phyloP scores from a whole-genome alignment of 2,797 vertebrate species.

The Catostomus latipinnis region DNA sequence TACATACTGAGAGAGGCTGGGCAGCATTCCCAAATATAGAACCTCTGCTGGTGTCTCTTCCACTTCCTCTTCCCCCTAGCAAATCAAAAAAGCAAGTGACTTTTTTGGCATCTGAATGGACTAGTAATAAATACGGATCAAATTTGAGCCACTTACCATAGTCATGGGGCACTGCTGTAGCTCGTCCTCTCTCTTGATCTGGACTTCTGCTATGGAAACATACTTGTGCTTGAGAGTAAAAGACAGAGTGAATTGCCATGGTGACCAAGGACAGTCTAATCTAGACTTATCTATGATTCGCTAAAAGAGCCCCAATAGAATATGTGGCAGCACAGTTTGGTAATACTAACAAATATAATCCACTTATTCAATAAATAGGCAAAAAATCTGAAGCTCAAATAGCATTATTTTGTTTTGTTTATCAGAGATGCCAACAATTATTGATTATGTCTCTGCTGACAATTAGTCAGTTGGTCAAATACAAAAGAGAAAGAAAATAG shows the following conservation, averaged over 20 bases:
- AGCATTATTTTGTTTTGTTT: no score
- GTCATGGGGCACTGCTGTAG: slow-evolving; percentile 94
- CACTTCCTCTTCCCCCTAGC: slow-evolving; percentile 92
- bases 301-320: slow-evolving; percentile 9
- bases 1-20: slow-evolving; percentile 95
- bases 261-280: slow-evolving; percentile 14
- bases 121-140: neutral
- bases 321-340: neutral
- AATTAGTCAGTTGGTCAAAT: no score
- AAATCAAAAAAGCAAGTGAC: slow-evolving; percentile 45
- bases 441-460: no score
- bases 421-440: no score
- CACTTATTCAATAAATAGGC: no score
- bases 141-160: slow-evolving; percentile 78
- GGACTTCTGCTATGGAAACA: slow-evolving; percentile 90
- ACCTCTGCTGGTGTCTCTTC: slow-evolving; percentile 90
- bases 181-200: slow-evolving; percentile 92
- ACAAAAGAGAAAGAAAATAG: no score
- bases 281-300: slow-evolving; percentile 13
- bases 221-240: slow-evolving; percentile 89
- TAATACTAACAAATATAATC: neutral
- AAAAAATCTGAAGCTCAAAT: no score
- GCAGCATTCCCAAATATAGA: slow-evolving; percentile 91
- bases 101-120: slow-evolving; percentile 13
- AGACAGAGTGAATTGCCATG: neutral